Evolutionary conservation across 2,797 vertebrate species (phyloP).

Genomic region (Sus cebifrons): DNA sequence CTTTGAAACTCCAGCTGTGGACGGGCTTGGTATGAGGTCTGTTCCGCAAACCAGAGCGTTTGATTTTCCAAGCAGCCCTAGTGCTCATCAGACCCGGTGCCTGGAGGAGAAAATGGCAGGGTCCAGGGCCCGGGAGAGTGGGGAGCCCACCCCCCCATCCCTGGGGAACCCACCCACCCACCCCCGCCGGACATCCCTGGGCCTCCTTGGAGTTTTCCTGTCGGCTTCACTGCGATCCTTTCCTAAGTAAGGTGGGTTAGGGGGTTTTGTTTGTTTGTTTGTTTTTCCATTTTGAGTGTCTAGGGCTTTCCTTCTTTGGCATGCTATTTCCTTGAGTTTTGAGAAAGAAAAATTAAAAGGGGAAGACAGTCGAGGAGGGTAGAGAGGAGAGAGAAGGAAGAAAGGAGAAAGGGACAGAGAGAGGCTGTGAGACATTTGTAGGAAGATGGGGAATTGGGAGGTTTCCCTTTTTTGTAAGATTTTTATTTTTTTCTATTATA

Average conservation of each 20-base stretch:
- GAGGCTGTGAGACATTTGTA: not conserved
- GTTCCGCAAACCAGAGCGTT: slow-evolving; percentile 72
- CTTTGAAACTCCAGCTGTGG: slow-evolving; percentile 83
- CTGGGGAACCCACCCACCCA: too few relatives aligned
- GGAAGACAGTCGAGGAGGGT: not conserved
- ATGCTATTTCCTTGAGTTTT: slow-evolving; percentile 37
- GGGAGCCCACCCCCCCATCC: not conserved
- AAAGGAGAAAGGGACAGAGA: not conserved
- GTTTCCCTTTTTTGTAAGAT: too few relatives aligned
- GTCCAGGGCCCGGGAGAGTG: not conserved
- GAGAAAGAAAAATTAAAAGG: slow-evolving; percentile 3
- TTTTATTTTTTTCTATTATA: too few relatives aligned
- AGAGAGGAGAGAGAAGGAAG: not conserved
- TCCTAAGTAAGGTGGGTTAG: not conserved
- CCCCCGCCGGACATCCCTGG: too few relatives aligned
- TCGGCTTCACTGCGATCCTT: not conserved
- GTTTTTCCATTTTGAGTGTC: not conserved
- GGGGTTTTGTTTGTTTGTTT: not conserved
- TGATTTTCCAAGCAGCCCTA: slow-evolving; percentile 72
- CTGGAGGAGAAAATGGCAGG: not conserved
- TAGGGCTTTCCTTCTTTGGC: slow-evolving; percentile 22
- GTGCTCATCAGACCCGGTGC: slow-evolving; percentile 75
- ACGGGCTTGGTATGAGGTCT: not conserved
- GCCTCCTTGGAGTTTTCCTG: not conserved
- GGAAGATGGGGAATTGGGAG: not conserved